Percentiles rank a stretch among this genome's conserved stretches.
These are phyloP conservation scores for Etheostoma nigrum DNA, from an alignment of 2,797 vertebrate species.

Conservation along the genomic window DNA sequence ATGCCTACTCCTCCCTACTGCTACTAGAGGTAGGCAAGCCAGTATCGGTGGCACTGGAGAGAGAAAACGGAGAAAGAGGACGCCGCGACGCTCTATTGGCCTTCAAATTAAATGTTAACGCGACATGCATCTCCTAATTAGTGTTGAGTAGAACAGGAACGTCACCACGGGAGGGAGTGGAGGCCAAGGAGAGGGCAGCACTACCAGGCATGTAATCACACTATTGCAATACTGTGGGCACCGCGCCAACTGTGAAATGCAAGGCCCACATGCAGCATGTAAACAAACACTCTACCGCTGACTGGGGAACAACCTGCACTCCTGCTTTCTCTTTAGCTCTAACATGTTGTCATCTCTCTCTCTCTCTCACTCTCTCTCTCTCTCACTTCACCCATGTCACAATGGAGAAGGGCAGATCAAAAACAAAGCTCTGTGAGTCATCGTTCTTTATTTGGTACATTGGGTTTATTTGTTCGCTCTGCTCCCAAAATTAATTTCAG, in stretches of 20 bases:
- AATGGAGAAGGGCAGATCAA: constrained; percentile 37
- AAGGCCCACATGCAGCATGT: constrained; percentile 72
- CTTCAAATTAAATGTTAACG: constrained; percentile 88
- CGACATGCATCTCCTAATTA: constrained; percentile 87
- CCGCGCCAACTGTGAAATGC: constrained; percentile 70
- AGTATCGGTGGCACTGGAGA: constrained; percentile 28
- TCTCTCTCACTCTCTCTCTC: too few relatives aligned
- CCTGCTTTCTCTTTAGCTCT: constrained; percentile 5
- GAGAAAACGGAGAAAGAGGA: constrained; percentile 46
- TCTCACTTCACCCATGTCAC: constrained; percentile 47
- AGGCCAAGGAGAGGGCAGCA: constrained; percentile 74
- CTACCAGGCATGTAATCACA: constrained; percentile 70
- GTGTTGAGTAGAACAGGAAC: constrained; percentile 75
- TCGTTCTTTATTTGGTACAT: constrained; percentile 49
- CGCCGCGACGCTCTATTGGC: constrained; percentile 76
- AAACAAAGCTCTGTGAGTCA: constrained; percentile 55
- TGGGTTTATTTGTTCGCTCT: constrained; percentile 55
- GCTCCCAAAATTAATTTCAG: constrained; percentile 10
- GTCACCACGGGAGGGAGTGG: constrained; percentile 68
- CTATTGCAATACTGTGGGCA: constrained; percentile 68
- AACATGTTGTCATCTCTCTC: constrained; percentile 2
- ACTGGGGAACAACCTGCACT: constrained; percentile 55
- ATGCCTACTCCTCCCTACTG: constrained; percentile 15
- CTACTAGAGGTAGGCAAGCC: constrained; percentile 29
- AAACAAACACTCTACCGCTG: constrained; percentile 73